These are phyloP conservation scores for Geotrupes spiniger DNA, from an alignment of 2,888 invertebrate genomes.

Conservation along the genomic window DNA sequence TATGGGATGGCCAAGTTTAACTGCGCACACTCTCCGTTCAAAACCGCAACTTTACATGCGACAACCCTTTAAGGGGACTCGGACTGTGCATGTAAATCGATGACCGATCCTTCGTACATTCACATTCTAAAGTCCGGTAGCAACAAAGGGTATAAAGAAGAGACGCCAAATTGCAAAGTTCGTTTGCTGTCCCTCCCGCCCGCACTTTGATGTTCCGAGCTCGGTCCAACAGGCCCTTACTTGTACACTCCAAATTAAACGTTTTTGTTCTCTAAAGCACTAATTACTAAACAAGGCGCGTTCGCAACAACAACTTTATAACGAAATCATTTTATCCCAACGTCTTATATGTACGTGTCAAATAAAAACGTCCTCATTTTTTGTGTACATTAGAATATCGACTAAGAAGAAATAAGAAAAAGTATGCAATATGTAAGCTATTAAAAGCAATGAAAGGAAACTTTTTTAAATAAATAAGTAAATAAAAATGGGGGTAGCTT, in stretches of 20 bases:
- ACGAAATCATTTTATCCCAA: conserved; percentile 1
- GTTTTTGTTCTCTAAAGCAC: conserved; percentile 3
- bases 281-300: conserved; percentile 1
- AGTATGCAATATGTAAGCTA: too few species aligned
- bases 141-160: conserved; percentile 39
- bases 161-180: conserved; percentile 41
- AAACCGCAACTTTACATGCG: conserved; percentile 40
- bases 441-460: too few species aligned
- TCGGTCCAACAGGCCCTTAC: conserved; percentile 26
- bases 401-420: too few species aligned
- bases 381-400: too few species aligned
- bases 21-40: conserved; percentile 28
- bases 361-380: too few species aligned
- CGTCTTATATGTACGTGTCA: not conserved
- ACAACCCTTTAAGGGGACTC: conserved; percentile 33
- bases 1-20: conserved; percentile 24
- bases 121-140: conserved; percentile 33
- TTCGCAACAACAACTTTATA: not conserved
- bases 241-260: conserved; percentile 23
- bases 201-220: conserved; percentile 19
- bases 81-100: conserved; percentile 28
- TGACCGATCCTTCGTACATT: conserved; percentile 21
- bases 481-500: too few species aligned
- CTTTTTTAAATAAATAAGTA: too few species aligned
- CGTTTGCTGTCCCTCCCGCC: conserved; percentile 21